phyloP scores from a whole-genome alignment of 2,113 vertebrate genomes.

The Myrmecophaga tridactyla region DNA sequence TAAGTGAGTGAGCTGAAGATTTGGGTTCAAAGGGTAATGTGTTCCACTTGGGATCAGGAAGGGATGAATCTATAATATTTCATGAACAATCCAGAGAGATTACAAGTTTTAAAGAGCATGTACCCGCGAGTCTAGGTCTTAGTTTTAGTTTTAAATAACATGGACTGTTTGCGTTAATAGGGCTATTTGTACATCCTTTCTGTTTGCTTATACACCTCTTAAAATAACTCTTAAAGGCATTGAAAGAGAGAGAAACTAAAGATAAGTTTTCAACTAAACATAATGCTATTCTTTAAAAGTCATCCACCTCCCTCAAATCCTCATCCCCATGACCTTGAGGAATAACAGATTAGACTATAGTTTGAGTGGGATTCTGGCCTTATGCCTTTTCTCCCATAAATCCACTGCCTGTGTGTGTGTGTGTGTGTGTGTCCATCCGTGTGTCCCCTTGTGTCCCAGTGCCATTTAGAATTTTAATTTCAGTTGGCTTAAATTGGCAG shows the following conservation, averaged over 20 bases:
- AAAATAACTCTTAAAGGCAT: background rate
- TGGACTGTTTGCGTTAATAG: background rate
- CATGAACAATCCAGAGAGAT: background rate
- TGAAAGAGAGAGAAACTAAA: background rate
- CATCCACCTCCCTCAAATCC: background rate
- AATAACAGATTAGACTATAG: background rate
- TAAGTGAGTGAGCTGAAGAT: conserved; percentile 86
- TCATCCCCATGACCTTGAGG: background rate
- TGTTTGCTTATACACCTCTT: conserved; percentile 2
- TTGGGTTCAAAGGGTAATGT: background rate
- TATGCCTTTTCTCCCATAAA: background rate
- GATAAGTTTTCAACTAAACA: background rate
- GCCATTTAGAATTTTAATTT: conserved; percentile 17
- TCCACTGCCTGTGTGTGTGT: background rate
- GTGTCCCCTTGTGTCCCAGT: background rate
- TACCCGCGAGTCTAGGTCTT: background rate
- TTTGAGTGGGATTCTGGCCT: conserved; percentile 9
- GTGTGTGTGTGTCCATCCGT: too few species aligned
- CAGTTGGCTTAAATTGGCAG: background rate
- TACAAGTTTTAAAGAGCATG: background rate
- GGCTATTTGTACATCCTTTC: background rate
- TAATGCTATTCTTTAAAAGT: background rate
- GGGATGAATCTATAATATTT: background rate
- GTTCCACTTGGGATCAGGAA: background rate
- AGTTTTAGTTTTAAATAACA: background rate